Conservation (phyloP, 2,888 invertebrate species). For the Cheiracanthium punctorium region DNA sequence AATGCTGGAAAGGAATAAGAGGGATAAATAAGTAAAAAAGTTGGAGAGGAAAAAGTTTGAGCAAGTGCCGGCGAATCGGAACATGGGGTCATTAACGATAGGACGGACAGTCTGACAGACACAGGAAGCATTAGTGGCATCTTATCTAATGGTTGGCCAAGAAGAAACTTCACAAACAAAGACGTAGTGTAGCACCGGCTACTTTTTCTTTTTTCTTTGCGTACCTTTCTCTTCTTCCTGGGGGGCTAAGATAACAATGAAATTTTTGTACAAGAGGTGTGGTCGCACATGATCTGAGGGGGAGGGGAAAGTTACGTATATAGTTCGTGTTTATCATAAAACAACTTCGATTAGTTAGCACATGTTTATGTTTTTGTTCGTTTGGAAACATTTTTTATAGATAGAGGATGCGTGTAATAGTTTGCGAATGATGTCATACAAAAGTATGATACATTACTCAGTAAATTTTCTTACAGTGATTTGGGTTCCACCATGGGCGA, state of each 20-base stretch:
- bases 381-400: too few species aligned
- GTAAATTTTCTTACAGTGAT: too few species aligned
- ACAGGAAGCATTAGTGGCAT: slow-evolving; percentile 68
- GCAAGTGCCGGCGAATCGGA: slow-evolving; percentile 66
- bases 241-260: slow-evolving; percentile 22
- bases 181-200: not conserved
- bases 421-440: too few species aligned
- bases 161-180: slow-evolving; percentile 51
- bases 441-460: too few species aligned
- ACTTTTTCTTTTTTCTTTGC: slow-evolving; percentile 29
- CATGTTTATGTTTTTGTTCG: too few species aligned
- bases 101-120: slow-evolving; percentile 58
- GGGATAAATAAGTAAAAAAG: slow-evolving; percentile 41
- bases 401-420: too few species aligned
- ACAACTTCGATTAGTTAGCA: not conserved
- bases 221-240: slow-evolving; percentile 22
- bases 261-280: slow-evolving; percentile 3
- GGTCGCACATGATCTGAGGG: not conserved
- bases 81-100: slow-evolving; percentile 65
- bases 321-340: not conserved
- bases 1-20: slow-evolving; percentile 36
- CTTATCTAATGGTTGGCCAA: slow-evolving; percentile 67
- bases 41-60: slow-evolving; percentile 60
- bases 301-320: not conserved
- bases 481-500: too few species aligned